These are phyloP conservation scores for Mystacornis crossleyi DNA, from an alignment of 2,113 vertebrate genomes.

Conservation along the genomic window DNA sequence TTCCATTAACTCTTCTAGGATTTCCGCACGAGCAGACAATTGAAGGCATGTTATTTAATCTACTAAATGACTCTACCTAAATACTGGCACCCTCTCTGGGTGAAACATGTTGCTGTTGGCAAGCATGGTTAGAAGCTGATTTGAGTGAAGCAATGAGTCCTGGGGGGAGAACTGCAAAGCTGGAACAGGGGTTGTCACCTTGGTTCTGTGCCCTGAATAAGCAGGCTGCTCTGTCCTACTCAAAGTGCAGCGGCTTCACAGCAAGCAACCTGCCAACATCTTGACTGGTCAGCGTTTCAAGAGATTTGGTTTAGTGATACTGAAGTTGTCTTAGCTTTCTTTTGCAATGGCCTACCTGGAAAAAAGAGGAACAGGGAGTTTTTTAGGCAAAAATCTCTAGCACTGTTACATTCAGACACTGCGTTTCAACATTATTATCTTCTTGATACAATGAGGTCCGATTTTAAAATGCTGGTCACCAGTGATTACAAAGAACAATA, in stretches of 20 bases:
- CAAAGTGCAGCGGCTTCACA: neutral
- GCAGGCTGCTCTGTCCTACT: neutral
- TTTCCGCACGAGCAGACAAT: neutral
- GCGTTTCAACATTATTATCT: constrained; percentile 34
- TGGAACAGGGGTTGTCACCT: neutral
- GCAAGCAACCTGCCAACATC: neutral
- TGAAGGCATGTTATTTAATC: neutral
- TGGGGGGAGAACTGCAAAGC: neutral
- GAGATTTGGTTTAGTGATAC: constrained; percentile 20
- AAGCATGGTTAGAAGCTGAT: neutral
- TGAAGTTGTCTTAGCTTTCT: constrained; percentile 23
- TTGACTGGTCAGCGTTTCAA: neutral
- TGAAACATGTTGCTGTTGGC: neutral
- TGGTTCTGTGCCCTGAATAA: neutral
- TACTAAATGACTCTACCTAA: neutral
- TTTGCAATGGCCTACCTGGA: neutral
- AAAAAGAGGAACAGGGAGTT: neutral
- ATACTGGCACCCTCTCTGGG: neutral
- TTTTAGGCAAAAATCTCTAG: constrained; percentile 56
- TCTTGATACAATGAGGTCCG: constrained; percentile 39
- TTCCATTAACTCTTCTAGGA: neutral
- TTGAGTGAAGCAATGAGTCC: neutral
- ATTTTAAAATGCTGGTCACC: constrained; percentile 65
- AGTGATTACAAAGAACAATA: constrained; percentile 56
- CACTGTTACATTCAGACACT: constrained; percentile 56